Evolutionary conservation across 35 echinoderm and acorn worm genomes (phyloP), one percentile per base, ranked within the genome.

Genomic region (Ptychodera flava): DNA sequence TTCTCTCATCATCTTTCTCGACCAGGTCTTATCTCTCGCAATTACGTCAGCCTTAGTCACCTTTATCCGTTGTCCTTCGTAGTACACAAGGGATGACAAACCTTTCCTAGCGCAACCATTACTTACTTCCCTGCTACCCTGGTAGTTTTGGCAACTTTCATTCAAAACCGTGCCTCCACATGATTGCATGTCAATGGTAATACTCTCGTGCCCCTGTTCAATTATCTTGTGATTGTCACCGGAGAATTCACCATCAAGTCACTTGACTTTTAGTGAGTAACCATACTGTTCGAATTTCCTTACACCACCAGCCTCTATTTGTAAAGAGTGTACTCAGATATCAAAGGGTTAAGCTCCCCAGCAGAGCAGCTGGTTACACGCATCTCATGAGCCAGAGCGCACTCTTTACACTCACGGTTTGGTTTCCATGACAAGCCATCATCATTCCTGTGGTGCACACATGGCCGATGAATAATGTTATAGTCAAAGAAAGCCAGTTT

Each of bases 391-490:
- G 35, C 16, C 1, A 37, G 79, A 29, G 37, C 30, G 77, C 88
- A 90, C 38, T 90, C 81, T 77, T 37, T 78, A 78, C 88, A 90
- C 6, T 64, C 45, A 64, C 45, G 6, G 22, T 22, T 12, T 0
- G 88, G 88, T 35, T 28, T 22, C 29, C 88, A 45, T 30, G 88
- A 90, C 33, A 87, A 38, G 16, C 38, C 91, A 76, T 93, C 88
- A 16, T 83, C 88, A 83, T 93, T 90, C 16, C 82, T 35, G 83
- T 93, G 92, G 32, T 37, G 31, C 28, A 36, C 36, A 52, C 93
- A 89, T 16, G 77, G 38, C 32, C 88, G 29, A 76, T 90, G 78
- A 30, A 90, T 33, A 81, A 91, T 82, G 22, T 80, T 80, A 30
- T 87, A 83, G 78, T 93, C 79, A 83, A 86, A 90, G 27, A 34